Evolutionary conservation across 2,888 invertebrate genomes (phyloP).

Genomic region (Athrips mouffetella): DNA sequence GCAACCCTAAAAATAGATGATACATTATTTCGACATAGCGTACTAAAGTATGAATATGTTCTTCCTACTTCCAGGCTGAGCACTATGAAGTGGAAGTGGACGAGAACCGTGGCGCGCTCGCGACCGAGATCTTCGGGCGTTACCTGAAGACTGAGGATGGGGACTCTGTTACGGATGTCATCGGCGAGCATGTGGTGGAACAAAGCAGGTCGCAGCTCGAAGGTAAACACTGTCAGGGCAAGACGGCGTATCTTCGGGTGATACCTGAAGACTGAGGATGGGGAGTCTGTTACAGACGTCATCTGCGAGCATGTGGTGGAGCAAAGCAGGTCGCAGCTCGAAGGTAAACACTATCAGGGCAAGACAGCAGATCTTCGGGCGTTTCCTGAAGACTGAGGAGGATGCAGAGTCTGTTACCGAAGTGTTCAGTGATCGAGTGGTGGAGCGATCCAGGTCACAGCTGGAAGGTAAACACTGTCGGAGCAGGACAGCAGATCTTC

Average conservation of each 20-base stretch:
- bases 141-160: constrained; percentile 72
- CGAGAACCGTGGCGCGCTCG: constrained; percentile 89
- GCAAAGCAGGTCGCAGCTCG: constrained; percentile 58
- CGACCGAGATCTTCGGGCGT: constrained; percentile 79
- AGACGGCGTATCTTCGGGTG: too few species aligned
- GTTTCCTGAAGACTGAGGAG: too few species aligned
- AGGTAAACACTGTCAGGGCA: too few species aligned
- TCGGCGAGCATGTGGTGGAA: constrained; percentile 51
- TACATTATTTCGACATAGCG: too few species aligned
- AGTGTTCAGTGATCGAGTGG: too few species aligned
- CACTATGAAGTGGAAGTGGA: constrained; percentile 96
- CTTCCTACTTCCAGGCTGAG: constrained; percentile 74
- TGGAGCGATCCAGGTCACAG: neutral
- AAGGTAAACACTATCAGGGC: too few species aligned
- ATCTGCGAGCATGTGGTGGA: constrained; percentile 52
- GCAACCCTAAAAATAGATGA: too few species aligned
- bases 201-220: constrained; percentile 58
- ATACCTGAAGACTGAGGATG: constrained; percentile 71
- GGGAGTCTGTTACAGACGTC: constrained; percentile 64
- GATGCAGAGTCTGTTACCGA: too few species aligned
- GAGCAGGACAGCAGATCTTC: too few species aligned
- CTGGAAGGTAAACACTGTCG: neutral
- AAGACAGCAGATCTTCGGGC: too few species aligned
- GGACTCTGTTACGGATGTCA: constrained; percentile 65
- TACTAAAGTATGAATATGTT: neutral